phyloP scores from a whole-genome alignment of 2,113 vertebrate species.

The Dermatemys mawii region DNA sequence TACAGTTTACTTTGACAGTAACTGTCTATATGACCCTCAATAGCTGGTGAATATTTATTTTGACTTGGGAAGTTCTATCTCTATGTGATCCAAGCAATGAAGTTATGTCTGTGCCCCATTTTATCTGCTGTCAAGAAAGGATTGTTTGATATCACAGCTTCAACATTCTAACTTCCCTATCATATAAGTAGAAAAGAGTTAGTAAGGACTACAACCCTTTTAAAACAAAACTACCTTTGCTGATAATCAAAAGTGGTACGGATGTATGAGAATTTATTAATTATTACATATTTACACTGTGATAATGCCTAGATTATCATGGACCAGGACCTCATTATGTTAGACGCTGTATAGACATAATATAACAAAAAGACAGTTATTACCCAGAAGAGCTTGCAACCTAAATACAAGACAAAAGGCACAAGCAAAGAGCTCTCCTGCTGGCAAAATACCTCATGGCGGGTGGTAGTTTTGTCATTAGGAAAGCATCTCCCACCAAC shows the following conservation, averaged over 20 bases:
- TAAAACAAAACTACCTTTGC: neutral
- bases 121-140: neutral
- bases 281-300: neutral
- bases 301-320: neutral
- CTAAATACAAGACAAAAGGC: neutral
- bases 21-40: neutral
- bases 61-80: neutral
- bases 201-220: neutral
- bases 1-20: neutral
- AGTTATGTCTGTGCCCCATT: neutral
- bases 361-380: neutral
- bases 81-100: neutral
- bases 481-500: too few species aligned
- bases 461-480: too few species aligned
- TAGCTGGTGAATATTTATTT: neutral
- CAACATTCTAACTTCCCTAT: neutral
- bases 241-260: neutral
- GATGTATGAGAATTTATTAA: neutral
- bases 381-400: neutral
- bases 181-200: neutral
- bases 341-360: too few species aligned
- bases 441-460: too few species aligned
- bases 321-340: neutral
- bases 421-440: neutral
- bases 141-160: neutral